phyloP scores from a whole-genome alignment of 2,113 vertebrate genomes.

The Poeciliopsis prolifica region DNA sequence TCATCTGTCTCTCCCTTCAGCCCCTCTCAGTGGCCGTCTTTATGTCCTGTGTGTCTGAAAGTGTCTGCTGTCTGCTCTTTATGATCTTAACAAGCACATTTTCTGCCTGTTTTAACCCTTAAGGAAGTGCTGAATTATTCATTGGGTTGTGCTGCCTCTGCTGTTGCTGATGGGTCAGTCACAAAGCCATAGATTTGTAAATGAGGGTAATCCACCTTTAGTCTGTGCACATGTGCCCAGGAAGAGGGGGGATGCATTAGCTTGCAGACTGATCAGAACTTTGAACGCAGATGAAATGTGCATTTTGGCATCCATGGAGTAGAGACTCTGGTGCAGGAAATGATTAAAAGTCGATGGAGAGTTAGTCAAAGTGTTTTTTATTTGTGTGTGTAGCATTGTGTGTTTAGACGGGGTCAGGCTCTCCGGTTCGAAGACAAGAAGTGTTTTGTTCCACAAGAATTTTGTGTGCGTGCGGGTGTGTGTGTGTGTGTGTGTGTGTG shows the following conservation, averaged over 20 bases:
- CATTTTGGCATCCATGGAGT: not conserved
- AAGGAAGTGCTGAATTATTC: constrained; percentile 87
- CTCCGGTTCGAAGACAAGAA: constrained; percentile 83
- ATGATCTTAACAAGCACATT: constrained; percentile 56
- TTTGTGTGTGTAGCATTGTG: constrained; percentile 44
- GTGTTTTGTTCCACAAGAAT: constrained; percentile 93
- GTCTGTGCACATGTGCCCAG: constrained; percentile 19
- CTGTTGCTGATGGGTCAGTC: constrained; percentile 84
- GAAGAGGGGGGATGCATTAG: too few relatives aligned
- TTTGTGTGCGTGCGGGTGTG: constrained; percentile 36
- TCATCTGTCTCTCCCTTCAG: rapidly evolving
- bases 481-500: constrained; percentile 42
- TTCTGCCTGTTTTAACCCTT: constrained; percentile 74
- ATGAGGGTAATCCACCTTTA: constrained; percentile 91
- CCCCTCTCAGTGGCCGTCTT: not conserved
- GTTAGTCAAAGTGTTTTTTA: not conserved
- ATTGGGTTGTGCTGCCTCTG: constrained; percentile 83
- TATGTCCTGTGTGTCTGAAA: constrained; percentile 18
- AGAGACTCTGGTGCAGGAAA: not conserved
- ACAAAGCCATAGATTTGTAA: constrained; percentile 97
- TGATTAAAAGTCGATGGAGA: not conserved
- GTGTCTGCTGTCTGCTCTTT: constrained; percentile 44
- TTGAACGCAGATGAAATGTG: not conserved
- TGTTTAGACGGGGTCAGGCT: constrained; percentile 44
- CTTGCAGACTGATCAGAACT: not conserved